A percentile compares a stretch with the other conserved stretches of the same genome.
Conservation (phyloP, 2,113 vertebrate genomes). For the Clupea harengus region DNA sequence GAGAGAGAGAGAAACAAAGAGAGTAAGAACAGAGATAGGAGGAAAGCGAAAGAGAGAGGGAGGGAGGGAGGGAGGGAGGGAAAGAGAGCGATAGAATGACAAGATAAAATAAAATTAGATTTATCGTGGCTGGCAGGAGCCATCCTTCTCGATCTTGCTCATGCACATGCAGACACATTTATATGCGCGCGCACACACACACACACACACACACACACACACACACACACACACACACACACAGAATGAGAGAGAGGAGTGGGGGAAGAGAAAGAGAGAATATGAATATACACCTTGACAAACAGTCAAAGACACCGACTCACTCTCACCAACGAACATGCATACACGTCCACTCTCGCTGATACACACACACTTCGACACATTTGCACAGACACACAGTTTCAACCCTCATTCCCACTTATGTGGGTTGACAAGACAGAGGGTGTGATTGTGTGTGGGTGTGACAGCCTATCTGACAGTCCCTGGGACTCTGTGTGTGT, state of each 20-base stretch:
- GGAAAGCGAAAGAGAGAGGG: background rate
- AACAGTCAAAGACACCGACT: conserved; percentile 37
- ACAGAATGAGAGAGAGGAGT: conserved; percentile 32
- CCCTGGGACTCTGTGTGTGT: background rate
- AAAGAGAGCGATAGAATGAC: background rate
- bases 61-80: background rate
- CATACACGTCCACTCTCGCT: no score
- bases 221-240: background rate
- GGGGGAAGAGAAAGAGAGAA: conserved; percentile 25
- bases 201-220: background rate
- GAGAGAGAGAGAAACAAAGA: background rate
- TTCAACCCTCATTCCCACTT: background rate
- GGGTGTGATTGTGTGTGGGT: background rate
- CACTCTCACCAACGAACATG: conserved; percentile 33
- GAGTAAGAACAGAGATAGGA: background rate
- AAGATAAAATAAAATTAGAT: background rate
- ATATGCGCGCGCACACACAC: background rate
- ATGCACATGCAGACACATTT: background rate
- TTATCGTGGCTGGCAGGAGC: background rate
- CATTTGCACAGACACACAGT: background rate
- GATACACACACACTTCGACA: background rate
- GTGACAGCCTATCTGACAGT: background rate
- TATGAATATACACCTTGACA: background rate
- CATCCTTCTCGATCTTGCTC: conserved; percentile 6
- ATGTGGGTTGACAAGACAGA: background rate